Evolutionary conservation across 35 echinoderm and acorn worm genomes (phyloP).

Genomic region (Strongylocentrotus purpuratus): DNA sequence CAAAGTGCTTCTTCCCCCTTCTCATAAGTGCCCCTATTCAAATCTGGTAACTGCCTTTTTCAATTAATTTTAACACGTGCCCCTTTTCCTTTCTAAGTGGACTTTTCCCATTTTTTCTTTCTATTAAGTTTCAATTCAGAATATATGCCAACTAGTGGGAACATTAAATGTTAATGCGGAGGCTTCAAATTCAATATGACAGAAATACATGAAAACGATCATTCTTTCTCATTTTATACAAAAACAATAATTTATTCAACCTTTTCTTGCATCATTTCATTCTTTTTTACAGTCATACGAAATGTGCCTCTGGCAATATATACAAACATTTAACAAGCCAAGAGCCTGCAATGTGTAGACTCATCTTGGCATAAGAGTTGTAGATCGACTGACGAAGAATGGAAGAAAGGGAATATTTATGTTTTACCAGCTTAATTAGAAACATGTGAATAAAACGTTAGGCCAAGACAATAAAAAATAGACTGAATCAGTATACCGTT

Average conservation of each 20-base stretch:
- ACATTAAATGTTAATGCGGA: no score
- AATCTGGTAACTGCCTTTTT: no score
- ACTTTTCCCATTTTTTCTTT: no score
- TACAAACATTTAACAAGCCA: neutral
- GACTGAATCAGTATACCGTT: no score
- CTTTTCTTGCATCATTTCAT: neutral
- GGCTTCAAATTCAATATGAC: no score
- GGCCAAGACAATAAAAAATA: no score
- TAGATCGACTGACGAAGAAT: neutral
- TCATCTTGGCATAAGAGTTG: neutral
- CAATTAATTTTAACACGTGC: no score
- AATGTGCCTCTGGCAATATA: neutral
- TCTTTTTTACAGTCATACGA: neutral
- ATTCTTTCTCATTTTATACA: neutral
- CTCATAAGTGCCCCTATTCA: no score
- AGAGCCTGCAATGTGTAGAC: neutral
- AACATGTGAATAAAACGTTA: no score
- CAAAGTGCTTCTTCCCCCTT: no score
- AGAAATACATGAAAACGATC: neutral
- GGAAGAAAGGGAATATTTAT: neutral
- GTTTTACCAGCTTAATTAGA: no score
- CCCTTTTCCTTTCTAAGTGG: no score
- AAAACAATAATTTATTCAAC: neutral
- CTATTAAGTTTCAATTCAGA: neutral
- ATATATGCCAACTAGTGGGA: neutral